These are phyloP conservation scores for Callorhinus ursinus DNA, from an alignment of 2,113 vertebrate genomes.

Conservation along the genomic window DNA sequence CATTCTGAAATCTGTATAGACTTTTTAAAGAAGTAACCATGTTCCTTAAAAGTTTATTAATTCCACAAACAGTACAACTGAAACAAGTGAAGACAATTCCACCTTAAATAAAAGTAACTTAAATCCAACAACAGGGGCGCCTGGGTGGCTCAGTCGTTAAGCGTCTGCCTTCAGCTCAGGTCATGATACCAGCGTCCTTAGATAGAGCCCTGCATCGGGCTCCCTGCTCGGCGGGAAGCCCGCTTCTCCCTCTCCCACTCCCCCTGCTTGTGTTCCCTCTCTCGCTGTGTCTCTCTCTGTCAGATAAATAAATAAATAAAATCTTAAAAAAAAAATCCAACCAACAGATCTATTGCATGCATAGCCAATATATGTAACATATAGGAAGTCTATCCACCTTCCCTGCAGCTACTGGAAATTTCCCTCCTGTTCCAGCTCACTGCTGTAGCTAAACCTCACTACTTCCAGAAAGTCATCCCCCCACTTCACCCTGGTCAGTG, in stretches of 20 bases:
- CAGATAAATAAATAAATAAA: too few relatives aligned
- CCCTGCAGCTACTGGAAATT: not conserved
- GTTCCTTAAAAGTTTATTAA: not conserved
- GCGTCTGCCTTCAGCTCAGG: too few relatives aligned
- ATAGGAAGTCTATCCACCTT: not conserved
- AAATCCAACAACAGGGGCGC: not conserved
- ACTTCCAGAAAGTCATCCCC: not conserved
- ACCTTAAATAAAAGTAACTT: constrained; percentile 11
- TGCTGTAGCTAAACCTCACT: not conserved
- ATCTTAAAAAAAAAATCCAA: not conserved
- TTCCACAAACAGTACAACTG: not conserved
- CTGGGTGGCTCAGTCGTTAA: too few relatives aligned
- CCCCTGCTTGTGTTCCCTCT: too few relatives aligned
- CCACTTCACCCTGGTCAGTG: not conserved
- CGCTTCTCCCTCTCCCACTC: too few relatives aligned
- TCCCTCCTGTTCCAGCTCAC: not conserved
- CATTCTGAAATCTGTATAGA: not conserved
- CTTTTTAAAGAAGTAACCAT: constrained; percentile 7
- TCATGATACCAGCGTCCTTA: too few relatives aligned
- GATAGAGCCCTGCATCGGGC: too few relatives aligned
- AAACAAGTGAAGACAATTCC: not conserved
- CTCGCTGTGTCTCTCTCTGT: too few relatives aligned
- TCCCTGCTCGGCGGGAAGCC: too few relatives aligned
- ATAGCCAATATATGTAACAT: not conserved
- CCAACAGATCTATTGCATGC: not conserved